A percentile compares a stretch with the other conserved stretches of the same genome.
Evolutionary conservation across 2,113 vertebrate species (phyloP).

Genomic region (Vulpes ferrilata): DNA sequence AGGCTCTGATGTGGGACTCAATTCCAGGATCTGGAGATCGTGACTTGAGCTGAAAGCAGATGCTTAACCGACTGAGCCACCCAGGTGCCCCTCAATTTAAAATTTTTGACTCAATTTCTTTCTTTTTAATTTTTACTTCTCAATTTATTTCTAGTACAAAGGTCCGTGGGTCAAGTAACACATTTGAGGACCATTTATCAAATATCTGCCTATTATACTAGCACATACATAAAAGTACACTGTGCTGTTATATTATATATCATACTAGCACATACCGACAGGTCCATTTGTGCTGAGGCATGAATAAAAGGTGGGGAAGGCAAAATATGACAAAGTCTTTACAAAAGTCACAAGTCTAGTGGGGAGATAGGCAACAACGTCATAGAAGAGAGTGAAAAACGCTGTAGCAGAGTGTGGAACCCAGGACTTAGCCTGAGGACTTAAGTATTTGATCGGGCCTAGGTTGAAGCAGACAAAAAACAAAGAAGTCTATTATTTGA

Average conservation of each 20-base stretch:
- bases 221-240: background rate
- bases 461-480: constrained; percentile 54
- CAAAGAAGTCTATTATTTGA: constrained; percentile 63
- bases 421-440: background rate
- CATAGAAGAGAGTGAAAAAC: constrained; percentile 27
- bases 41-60: too few species aligned
- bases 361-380: background rate
- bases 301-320: background rate
- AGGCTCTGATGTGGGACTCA: too few species aligned
- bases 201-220: constrained; percentile 5
- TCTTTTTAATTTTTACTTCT: background rate
- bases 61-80: too few species aligned
- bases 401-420: background rate
- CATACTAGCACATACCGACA: background rate
- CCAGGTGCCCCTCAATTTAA: background rate
- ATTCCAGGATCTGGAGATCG: too few species aligned
- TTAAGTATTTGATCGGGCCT: constrained; percentile 24
- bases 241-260: background rate
- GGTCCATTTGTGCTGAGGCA: background rate
- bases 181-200: background rate
- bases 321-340: constrained; percentile 27
- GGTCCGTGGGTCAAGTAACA: constrained; percentile 20
- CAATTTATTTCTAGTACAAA: constrained; percentile 45
- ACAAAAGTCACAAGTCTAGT: background rate
- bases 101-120: constrained; percentile 39